phyloP scores from a whole-genome alignment of 1,140 invertebrate genomes.

The Drosophila pseudoananassae region DNA sequence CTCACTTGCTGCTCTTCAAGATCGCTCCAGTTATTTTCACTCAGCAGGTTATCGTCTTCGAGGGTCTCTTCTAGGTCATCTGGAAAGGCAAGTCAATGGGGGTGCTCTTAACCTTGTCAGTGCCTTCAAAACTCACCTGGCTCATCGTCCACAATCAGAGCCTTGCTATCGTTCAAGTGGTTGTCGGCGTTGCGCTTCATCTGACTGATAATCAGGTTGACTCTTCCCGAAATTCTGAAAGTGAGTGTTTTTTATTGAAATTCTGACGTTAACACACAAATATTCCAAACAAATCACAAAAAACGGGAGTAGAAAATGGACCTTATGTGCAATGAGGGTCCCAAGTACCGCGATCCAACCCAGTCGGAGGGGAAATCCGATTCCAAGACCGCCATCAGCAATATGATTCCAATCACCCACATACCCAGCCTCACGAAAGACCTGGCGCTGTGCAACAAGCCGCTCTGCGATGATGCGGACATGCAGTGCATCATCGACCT shows the following conservation, averaged over 20 bases:
- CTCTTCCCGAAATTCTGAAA: conserved; percentile 57
- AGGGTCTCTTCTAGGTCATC: conserved; percentile 25
- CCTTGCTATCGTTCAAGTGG: conserved; percentile 48
- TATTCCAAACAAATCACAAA: not conserved
- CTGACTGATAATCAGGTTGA: conserved; percentile 68
- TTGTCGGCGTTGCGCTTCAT: conserved; percentile 59
- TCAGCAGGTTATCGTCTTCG: not conserved
- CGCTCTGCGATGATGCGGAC: conserved; percentile 55
- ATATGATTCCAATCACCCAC: conserved; percentile 6
- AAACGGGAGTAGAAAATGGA: conserved; percentile 15
- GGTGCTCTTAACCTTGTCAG: no score
- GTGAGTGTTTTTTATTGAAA: not conserved
- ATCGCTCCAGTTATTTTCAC: conserved; percentile 63
- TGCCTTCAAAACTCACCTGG: conserved; percentile 27
- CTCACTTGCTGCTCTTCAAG: conserved; percentile 48
- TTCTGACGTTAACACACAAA: not conserved
- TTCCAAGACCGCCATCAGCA: not conserved
- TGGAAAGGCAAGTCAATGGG: conserved; percentile 1
- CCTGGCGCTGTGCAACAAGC: conserved; percentile 39
- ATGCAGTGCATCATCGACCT: conserved; percentile 49
- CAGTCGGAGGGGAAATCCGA: not conserved
- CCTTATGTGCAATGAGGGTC: not conserved
- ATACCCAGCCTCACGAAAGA: not conserved
- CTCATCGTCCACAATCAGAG: conserved; percentile 45
- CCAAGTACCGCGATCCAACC: not conserved